Evolutionary conservation across 2,888 invertebrate species (phyloP).

Genomic region (Yponomeuta sedellus): DNA sequence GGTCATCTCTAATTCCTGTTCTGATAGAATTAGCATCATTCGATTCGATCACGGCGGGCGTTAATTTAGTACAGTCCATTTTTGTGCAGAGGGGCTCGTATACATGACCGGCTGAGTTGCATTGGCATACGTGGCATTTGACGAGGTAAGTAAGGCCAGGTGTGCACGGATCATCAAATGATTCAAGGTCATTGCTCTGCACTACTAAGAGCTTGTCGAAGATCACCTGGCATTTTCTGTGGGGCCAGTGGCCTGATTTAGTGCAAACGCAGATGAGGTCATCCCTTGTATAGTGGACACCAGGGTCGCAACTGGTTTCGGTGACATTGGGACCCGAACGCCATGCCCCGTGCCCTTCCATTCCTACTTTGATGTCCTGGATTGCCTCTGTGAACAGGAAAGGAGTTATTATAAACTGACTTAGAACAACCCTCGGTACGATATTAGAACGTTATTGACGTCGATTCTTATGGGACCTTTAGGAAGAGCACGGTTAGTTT

Average conservation of each 20-base stretch:
- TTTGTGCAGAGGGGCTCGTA: slow-evolving; percentile 44
- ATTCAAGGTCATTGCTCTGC: slow-evolving; percentile 21
- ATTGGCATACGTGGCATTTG: slow-evolving; percentile 57
- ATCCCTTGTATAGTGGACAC: slow-evolving; percentile 43
- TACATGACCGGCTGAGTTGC: slow-evolving; percentile 38
- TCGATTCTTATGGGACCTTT: too few relatives aligned
- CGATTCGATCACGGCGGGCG: slow-evolving; percentile 27
- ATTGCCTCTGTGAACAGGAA: slow-evolving; percentile 45
- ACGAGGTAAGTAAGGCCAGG: slow-evolving; percentile 45
- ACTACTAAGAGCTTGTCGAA: slow-evolving; percentile 50
- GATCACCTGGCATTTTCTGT: slow-evolving; percentile 51
- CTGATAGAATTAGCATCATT: background rate
- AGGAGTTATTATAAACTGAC: background rate
- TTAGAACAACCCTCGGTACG: too few relatives aligned
- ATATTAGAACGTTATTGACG: too few relatives aligned
- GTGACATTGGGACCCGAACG: slow-evolving; percentile 27
- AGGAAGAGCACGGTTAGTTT: too few relatives aligned
- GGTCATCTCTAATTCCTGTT: slow-evolving; percentile 18
- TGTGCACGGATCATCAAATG: slow-evolving; percentile 27
- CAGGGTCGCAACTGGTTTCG: slow-evolving; percentile 40
- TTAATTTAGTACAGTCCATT: slow-evolving; percentile 35
- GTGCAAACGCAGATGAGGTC: slow-evolving; percentile 50
- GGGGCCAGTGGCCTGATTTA: slow-evolving; percentile 60
- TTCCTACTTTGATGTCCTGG: slow-evolving; percentile 48
- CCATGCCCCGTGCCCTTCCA: slow-evolving; percentile 61